Base-by-base conservation (phyloP, 2,888 invertebrate genomes). In the Drosophila prostipennis region DNA sequence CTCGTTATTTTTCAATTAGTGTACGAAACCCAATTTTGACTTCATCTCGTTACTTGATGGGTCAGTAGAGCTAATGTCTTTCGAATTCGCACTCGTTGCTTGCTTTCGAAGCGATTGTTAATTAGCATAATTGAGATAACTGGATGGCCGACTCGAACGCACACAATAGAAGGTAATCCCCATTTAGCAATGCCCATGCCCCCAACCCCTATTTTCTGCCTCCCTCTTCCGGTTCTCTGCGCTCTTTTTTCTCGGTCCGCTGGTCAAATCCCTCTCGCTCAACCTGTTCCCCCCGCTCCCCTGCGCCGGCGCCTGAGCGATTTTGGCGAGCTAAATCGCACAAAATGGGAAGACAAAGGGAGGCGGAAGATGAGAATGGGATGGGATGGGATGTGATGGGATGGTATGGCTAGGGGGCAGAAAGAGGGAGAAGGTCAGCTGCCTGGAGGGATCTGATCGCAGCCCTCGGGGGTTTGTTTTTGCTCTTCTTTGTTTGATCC, bases 381-480 rank as follows among this genome's bases (percentile, higher is more conserved):
- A 6, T 19, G 19, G 19, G 14, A 6, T 19, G 19, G 19, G 19
- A 19, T 19, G 19, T 2, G 19, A 19, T 32, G 6, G n/a, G 14
- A 23, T 10, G 2, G n/a, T 26, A 26, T 6, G 29, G 23, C 3
- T 10, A 26, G 23, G 40, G 11, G 5, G 7, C 14, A 2, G 26
- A 11, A 34, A 8, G 10, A n/a, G 45, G 56, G 39, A 48, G 61
- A 58, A 61, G 64, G 64, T 68, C 67, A 68, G 67, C 67, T 68
- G 67, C 67, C 64, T 54, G 36, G 23, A 63, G 55, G 65, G 63
- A 52, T 63, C 63, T 29, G 67, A 69, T 65, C 67, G 79, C 76
- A 78, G 77, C 79, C 82, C 80, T 79, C 73, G 51, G 43, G 48
- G 49, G 51, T 72, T 67, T 77, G 63, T 65, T 59, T 67, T 60